A percentile compares a stretch with the other conserved stretches of the same genome.
These are phyloP conservation scores for Ophioninae sp. DNA, from an alignment of 2,888 invertebrate genomes.

Conservation along the genomic window DNA sequence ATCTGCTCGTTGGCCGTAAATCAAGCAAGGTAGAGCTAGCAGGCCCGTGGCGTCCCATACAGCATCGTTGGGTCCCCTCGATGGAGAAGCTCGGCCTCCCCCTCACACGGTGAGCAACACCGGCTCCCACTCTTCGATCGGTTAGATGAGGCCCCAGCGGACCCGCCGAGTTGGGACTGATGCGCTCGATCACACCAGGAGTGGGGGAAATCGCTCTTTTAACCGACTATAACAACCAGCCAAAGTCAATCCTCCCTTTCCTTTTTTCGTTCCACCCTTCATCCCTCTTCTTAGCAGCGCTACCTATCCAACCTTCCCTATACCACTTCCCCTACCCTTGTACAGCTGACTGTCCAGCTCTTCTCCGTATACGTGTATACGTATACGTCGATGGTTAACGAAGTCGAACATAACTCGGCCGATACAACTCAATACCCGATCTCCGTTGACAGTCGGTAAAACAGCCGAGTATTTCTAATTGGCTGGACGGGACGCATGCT, in stretches of 20 bases:
- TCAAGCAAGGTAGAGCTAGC: slow-evolving; percentile 74
- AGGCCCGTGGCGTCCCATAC: slow-evolving; percentile 56
- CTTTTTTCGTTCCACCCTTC: slow-evolving; percentile 41
- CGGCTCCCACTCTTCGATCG: slow-evolving; percentile 45
- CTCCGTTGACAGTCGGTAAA: slow-evolving; percentile 80
- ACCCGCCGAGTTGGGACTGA: slow-evolving; percentile 39
- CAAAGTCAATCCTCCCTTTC: slow-evolving; percentile 41
- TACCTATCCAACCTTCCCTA: background rate
- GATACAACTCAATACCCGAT: slow-evolving; percentile 80
- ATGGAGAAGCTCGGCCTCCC: slow-evolving; percentile 23
- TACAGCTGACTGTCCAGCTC: too few species aligned
- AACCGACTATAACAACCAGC: slow-evolving; percentile 32
- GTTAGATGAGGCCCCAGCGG: slow-evolving; percentile 30
- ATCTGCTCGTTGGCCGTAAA: slow-evolving; percentile 76
- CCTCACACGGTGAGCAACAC: slow-evolving; percentile 29
- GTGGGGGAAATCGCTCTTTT: slow-evolving; percentile 37
- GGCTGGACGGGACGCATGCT: slow-evolving; percentile 79
- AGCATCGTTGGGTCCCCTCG: slow-evolving; percentile 53
- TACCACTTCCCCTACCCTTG: too few species aligned
- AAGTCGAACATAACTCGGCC: slow-evolving; percentile 79
- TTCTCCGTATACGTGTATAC: slow-evolving; percentile 23
- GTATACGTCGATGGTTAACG: slow-evolving; percentile 72
- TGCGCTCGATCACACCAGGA: slow-evolving; percentile 12
- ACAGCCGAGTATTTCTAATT: slow-evolving; percentile 80
- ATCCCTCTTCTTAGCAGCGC: slow-evolving; percentile 37